Evolutionary conservation across 2,797 vertebrate species (phyloP).

Genomic region (Apodemus agrarius): DNA sequence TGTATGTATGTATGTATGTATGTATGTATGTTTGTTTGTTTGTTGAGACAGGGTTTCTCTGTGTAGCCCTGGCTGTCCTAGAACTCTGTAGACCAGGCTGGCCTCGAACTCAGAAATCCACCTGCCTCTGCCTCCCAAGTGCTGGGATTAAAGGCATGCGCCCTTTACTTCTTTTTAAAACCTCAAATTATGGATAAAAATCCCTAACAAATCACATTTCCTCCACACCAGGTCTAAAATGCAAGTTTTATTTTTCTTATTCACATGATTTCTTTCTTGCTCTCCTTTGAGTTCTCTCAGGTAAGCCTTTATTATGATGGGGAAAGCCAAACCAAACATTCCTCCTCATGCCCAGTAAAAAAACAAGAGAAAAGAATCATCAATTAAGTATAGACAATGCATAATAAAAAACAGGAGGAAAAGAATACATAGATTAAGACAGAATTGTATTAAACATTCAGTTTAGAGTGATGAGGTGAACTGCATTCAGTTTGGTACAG

Average conservation of each 20-base stretch:
- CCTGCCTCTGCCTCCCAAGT: no score
- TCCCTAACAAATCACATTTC: conserved; percentile 51
- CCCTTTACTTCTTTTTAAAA: conserved; percentile 1
- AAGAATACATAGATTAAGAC: conserved; percentile 48
- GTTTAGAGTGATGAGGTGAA: conserved; percentile 54
- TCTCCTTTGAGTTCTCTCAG: conserved; percentile 51
- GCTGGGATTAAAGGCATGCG: no score
- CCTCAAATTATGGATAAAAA: conserved; percentile 54
- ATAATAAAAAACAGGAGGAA: conserved; percentile 62
- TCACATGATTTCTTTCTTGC: conserved; percentile 67
- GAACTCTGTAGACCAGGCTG: no score
- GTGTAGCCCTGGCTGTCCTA: no score
- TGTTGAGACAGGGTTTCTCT: no score
- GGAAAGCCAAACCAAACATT: conserved; percentile 24
- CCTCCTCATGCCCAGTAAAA: conserved; percentile 63
- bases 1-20: no score
- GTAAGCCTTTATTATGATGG: conserved; percentile 40
- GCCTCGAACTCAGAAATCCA: no score
- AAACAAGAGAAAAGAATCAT: conserved; percentile 54
- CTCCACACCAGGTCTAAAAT: conserved; percentile 49
- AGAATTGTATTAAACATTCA: conserved; percentile 61
- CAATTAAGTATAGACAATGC: conserved; percentile 27
- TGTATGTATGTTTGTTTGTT: no score
- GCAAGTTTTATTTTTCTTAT: conserved; percentile 64
- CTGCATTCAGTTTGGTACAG: conserved; percentile 43